phyloP scores from a whole-genome alignment of 2,797 vertebrate genomes.

The Pseudomugil tenellus region DNA sequence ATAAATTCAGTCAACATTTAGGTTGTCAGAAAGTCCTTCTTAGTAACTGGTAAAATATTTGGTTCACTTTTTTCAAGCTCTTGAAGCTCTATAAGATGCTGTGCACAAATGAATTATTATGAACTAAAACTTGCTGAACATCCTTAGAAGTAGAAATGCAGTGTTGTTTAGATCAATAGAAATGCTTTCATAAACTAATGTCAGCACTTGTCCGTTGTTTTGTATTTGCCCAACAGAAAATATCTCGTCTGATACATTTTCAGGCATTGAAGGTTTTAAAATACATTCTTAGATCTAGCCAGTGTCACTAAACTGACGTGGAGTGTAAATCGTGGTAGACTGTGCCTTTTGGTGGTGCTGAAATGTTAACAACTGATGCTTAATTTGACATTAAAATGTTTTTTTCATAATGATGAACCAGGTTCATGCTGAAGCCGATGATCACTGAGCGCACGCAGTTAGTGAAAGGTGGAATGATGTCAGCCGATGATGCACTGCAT shows the following conservation, averaged over 20 bases:
- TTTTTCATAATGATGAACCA: slow-evolving; percentile 60
- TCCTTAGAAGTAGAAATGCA: not conserved
- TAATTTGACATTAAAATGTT: slow-evolving; percentile 19
- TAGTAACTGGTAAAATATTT: too few relatives aligned
- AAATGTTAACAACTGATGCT: slow-evolving; percentile 36
- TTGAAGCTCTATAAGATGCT: too few relatives aligned
- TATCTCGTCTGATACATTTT: slow-evolving; percentile 28
- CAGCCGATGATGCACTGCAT: slow-evolving; percentile 40
- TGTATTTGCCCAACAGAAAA: not conserved
- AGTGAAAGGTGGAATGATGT: slow-evolving; percentile 60
- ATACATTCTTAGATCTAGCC: slow-evolving; percentile 22
- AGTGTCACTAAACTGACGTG: slow-evolving; percentile 18
- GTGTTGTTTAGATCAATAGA: not conserved
- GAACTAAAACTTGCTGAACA: too few relatives aligned
- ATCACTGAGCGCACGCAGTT: slow-evolving; percentile 27
- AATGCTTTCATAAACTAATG: not conserved
- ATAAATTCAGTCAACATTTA: too few relatives aligned
- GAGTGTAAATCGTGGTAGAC: slow-evolving; percentile 11
- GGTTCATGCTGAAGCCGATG: slow-evolving; percentile 42
- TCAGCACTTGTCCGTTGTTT: slow-evolving; percentile 14
- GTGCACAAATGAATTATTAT: too few relatives aligned
- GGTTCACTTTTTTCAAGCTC: too few relatives aligned
- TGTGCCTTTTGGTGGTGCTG: slow-evolving; percentile 8
- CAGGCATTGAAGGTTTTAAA: slow-evolving; percentile 19
- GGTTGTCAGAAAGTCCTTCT: too few relatives aligned